Percentiles rank a stretch among this genome's conserved stretches.
Evolutionary conservation across 2,113 vertebrate species (phyloP).

Genomic region (Pangasianodon hypophthalmus): DNA sequence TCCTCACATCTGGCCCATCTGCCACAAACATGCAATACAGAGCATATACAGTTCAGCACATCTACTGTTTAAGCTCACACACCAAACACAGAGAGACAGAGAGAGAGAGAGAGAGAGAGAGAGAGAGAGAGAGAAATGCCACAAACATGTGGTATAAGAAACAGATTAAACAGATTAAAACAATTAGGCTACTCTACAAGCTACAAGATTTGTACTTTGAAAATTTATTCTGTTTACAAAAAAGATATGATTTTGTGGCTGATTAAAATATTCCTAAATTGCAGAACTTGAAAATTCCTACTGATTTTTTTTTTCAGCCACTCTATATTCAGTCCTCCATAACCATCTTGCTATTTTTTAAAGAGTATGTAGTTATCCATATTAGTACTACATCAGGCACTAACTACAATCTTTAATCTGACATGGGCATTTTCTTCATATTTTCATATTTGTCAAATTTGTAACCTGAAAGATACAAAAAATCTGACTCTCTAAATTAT

Average conservation of each 20-base stretch:
- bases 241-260: too few species aligned
- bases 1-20: slow-evolving; percentile 67
- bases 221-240: too few species aligned
- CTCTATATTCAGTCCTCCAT: too few species aligned
- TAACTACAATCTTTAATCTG: not conserved
- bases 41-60: not conserved
- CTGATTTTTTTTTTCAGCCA: too few species aligned
- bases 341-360: not conserved
- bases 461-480: not conserved
- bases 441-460: not conserved
- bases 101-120: not conserved
- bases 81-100: not conserved
- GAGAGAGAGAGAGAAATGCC: not conserved
- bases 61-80: not conserved
- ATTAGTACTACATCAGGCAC: not conserved
- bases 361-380: not conserved
- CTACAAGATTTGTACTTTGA: too few species aligned
- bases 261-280: too few species aligned
- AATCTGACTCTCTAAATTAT: not conserved
- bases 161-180: not conserved
- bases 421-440: not conserved
- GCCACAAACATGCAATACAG: slow-evolving; percentile 20
- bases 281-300: too few species aligned
- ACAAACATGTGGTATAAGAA: not conserved
- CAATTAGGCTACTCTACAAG: too few species aligned